These are phyloP conservation scores for Camponotus floridanus DNA, from an alignment of 1,140 invertebrate genomes.

Conservation along the genomic window DNA sequence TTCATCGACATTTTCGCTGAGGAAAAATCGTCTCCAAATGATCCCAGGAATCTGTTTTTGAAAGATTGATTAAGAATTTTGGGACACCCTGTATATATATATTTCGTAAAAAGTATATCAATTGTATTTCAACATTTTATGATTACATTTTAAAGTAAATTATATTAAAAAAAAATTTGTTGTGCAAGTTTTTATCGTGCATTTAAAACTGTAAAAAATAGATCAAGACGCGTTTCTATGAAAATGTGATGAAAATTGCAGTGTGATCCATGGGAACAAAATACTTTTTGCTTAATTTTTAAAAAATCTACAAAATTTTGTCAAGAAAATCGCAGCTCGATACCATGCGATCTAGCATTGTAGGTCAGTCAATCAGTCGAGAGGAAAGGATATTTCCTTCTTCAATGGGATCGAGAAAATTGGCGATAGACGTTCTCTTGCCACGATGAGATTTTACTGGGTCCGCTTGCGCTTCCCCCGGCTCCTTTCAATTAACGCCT, in stretches of 20 bases:
- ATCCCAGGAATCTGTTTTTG: no score
- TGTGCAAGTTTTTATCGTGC: not conserved
- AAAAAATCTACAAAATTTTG: not conserved
- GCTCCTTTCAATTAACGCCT: slow-evolving; percentile 82
- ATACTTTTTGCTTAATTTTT: not conserved
- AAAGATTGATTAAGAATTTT: no score
- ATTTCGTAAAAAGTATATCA: not conserved
- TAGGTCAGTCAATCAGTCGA: not conserved
- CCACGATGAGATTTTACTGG: slow-evolving; percentile 71
- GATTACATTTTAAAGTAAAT: not conserved
- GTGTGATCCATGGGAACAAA: not conserved
- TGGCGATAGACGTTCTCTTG: slow-evolving; percentile 61
- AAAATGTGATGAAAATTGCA: no score
- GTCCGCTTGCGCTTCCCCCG: slow-evolving; percentile 51
- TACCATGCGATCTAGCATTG: not conserved
- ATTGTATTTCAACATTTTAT: not conserved
- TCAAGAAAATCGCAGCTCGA: not conserved
- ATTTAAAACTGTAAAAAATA: not conserved
- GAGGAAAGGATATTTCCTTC: slow-evolving; percentile 38
- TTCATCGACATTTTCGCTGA: no score
- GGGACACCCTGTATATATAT: no score
- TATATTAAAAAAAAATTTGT: not conserved
- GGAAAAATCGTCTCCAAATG: no score
- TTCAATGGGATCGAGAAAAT: slow-evolving; percentile 63
- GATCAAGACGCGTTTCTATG: no score